A percentile compares a stretch with the other conserved stretches of the same genome.
These are phyloP conservation scores for Synergus laeviventris DNA, from an alignment of 2,888 invertebrate genomes.

Conservation along the genomic window DNA sequence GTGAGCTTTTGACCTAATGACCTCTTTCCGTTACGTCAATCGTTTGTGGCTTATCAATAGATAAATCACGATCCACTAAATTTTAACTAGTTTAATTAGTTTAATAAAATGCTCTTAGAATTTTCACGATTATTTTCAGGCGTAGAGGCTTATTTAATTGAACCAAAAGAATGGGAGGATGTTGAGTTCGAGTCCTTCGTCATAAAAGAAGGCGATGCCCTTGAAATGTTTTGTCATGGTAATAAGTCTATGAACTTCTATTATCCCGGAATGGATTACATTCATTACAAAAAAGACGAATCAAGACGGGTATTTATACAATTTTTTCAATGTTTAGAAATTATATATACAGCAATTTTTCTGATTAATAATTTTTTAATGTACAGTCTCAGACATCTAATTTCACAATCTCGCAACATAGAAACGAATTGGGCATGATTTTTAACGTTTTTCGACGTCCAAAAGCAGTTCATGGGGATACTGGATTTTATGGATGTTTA, in stretches of 20 bases:
- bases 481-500: not conserved
- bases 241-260: conserved; percentile 7
- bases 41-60: too few species aligned
- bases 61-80: not conserved
- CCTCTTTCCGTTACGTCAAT: conserved; percentile 4
- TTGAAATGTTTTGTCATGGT: not conserved
- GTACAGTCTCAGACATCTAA: not conserved
- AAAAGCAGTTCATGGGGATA: not conserved
- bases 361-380: not conserved
- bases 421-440: not conserved
- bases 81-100: not conserved
- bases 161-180: conserved; percentile 3
- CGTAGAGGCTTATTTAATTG: not conserved
- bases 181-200: not conserved
- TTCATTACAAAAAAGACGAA: not conserved
- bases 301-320: not conserved
- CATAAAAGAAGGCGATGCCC: not conserved
- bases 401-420: not conserved
- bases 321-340: not conserved
- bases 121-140: not conserved
- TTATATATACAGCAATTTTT: not conserved
- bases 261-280: not conserved
- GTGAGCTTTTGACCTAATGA: conserved; percentile 1
- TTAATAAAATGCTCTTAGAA: too few species aligned
- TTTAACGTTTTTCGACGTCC: not conserved